Percentiles rank a stretch among this genome's conserved stretches.
phyloP scores from a whole-genome alignment of 2,797 vertebrate species.

The Ciconia nigra region DNA sequence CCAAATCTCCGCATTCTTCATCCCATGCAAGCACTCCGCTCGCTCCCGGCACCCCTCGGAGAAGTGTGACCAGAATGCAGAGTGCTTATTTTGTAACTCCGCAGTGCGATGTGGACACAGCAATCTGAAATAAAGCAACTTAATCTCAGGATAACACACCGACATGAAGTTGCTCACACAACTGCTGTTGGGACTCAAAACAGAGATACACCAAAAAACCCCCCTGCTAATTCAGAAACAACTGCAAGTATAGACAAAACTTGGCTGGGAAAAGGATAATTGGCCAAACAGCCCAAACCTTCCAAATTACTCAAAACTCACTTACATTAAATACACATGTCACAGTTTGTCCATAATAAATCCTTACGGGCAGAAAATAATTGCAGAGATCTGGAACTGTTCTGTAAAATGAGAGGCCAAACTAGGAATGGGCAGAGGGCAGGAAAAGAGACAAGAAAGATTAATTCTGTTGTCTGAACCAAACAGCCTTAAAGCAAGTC shows the following conservation, averaged over 20 bases:
- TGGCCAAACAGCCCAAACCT: neutral
- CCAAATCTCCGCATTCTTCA: constrained; percentile 40
- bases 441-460: neutral
- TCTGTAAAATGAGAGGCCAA: neutral
- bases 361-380: neutral
- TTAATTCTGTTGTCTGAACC: neutral
- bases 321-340: neutral
- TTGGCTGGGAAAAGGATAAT: neutral
- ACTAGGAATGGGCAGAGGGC: neutral
- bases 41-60: neutral
- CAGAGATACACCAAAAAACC: neutral
- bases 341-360: neutral
- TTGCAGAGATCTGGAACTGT: neutral
- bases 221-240: neutral
- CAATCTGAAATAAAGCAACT: neutral
- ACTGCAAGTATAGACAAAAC: neutral
- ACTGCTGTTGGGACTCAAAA: neutral
- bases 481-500: neutral
- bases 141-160: neutral
- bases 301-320: neutral
- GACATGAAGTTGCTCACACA: neutral
- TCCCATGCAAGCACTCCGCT: neutral
- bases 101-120: neutral
- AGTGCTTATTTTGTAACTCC: neutral
- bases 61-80: constrained; percentile 50